These are phyloP conservation scores for Noturus placidus DNA, from an alignment of 2,113 vertebrate genomes.

Conservation along the genomic window DNA sequence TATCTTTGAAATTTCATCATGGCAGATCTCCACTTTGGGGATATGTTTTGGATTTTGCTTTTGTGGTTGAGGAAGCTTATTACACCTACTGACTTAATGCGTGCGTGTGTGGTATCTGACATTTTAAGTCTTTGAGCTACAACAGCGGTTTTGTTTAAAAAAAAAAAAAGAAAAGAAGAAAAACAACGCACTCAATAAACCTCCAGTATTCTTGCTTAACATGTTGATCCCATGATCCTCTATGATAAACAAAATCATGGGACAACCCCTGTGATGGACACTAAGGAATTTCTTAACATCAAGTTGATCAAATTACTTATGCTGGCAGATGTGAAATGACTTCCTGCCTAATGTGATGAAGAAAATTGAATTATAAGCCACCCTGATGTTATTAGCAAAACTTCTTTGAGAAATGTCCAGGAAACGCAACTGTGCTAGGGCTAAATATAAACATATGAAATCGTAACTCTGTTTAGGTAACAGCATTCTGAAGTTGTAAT, in stretches of 20 bases:
- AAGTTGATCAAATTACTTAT: neutral
- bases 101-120: neutral
- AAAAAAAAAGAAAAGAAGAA: neutral
- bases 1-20: constrained; percentile 15
- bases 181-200: too few species aligned
- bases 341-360: constrained; percentile 10
- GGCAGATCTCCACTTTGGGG: neutral
- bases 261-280: neutral
- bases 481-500: neutral
- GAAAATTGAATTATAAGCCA: neutral
- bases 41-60: constrained; percentile 23
- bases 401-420: neutral
- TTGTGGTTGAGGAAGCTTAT: constrained; percentile 10
- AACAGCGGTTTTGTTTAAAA: neutral
- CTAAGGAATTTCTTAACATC: neutral
- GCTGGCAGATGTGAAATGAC: neutral
- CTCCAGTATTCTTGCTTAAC: neutral
- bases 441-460: neutral
- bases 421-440: neutral
- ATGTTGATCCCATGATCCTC: neutral
- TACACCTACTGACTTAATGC: constrained; percentile 1
- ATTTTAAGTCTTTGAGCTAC: neutral
- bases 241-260: neutral
- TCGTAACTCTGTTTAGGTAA: neutral
- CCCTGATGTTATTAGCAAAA: neutral